Evolutionary conservation across 2,113 vertebrate species (phyloP).

Genomic region (Tychaedon coryphoeus): DNA sequence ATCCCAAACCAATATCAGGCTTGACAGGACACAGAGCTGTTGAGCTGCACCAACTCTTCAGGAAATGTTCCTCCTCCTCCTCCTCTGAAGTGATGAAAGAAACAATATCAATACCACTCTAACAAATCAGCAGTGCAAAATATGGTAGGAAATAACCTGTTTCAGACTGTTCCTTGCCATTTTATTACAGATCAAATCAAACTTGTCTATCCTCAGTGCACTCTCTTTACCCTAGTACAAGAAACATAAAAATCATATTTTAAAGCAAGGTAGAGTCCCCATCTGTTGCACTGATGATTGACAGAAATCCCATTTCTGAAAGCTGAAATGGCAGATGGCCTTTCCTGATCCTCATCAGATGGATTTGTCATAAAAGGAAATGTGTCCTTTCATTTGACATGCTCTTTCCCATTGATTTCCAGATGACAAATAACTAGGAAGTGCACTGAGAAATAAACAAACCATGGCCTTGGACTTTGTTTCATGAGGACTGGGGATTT

Average conservation of each 20-base stretch:
- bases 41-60: background rate
- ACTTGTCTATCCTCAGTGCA: background rate
- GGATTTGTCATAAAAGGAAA: conserved; percentile 46
- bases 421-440: background rate
- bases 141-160: background rate
- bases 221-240: background rate
- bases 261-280: background rate
- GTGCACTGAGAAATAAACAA: conserved; percentile 15
- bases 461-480: background rate
- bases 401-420: conserved; percentile 8
- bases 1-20: background rate
- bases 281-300: background rate
- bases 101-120: background rate
- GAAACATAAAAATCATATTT: background rate
- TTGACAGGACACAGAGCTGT: background rate
- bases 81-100: background rate
- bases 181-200: conserved; percentile 18
- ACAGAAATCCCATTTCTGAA: conserved; percentile 35
- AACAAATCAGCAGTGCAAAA: background rate
- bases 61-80: background rate
- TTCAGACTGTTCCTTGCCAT: background rate
- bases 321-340: background rate
- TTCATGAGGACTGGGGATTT: background rate
- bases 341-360: conserved; percentile 26
- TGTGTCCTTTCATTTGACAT: background rate